Conservation (phyloP, 2,797 vertebrate genomes). For the Sylvia borin region DNA sequence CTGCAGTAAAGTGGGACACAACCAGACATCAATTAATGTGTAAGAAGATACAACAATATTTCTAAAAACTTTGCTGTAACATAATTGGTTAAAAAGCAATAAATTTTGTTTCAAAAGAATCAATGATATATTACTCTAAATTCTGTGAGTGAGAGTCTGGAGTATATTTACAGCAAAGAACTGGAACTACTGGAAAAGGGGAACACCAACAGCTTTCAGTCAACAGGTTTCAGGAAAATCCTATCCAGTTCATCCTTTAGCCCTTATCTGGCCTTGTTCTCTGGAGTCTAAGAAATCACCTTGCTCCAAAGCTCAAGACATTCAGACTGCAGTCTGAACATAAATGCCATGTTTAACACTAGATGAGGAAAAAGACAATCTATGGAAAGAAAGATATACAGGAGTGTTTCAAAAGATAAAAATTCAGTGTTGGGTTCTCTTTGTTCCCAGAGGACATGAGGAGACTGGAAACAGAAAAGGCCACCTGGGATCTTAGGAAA, state of each 20-base stretch:
- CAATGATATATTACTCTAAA: not conserved
- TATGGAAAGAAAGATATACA: not conserved
- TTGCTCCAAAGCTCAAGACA: not conserved
- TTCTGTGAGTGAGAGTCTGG: not conserved
- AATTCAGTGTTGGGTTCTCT: not conserved
- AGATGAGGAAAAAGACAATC: not conserved
- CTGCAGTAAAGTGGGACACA: not conserved
- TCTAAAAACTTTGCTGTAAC: not conserved
- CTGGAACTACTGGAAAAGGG: not conserved
- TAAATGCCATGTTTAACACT: not conserved
- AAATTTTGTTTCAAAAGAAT: not conserved
- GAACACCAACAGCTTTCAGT: not conserved
- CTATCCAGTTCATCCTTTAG: not conserved
- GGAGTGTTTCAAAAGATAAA: not conserved
- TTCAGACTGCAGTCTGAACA: not conserved
- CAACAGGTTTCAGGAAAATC: not conserved
- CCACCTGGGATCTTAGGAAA: not conserved
- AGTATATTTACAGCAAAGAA: not conserved
- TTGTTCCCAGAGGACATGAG: not conserved
- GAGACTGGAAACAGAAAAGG: constrained; percentile 12
- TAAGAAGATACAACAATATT: not conserved
- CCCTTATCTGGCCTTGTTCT: not conserved
- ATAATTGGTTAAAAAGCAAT: not conserved
- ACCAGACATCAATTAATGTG: not conserved
- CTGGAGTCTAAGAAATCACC: not conserved